Evolutionary conservation across 2,888 invertebrate genomes (phyloP), one percentile per base, ranked within the genome.

Genomic region (Drosophila crucigera): DNA sequence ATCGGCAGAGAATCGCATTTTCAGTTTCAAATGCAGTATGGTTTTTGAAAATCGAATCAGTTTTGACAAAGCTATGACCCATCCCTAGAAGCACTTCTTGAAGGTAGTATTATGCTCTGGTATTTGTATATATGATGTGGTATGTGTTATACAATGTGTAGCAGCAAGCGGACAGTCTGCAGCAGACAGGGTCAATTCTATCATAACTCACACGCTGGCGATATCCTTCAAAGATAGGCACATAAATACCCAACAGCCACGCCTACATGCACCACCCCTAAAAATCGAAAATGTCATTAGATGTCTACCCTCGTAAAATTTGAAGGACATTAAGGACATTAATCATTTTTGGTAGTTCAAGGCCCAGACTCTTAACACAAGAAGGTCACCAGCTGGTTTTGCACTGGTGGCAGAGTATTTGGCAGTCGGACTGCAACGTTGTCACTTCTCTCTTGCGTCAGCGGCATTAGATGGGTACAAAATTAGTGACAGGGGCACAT

Each of bases 381-480:
- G 2, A 22, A 47, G 22, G 9, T 9, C 16, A 22, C 0, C 43
- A 47, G 22, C 43, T 14, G 6, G 14, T 14, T 6, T n/a, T 41
- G 1, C n/a, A 41, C 41, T n/a, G 11, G 11, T 11, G 4, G 4
- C 47, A 47, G 47, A 4, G 47, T 25, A 47, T 16, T 25, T 4
- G 2, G 16, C 47, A 9, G 22, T 47, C 25, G 47, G 9, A 16
- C 22, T 4, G 16, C 22, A 16, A 47, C 2, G 4, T 7, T 16
- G 2, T 22, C 47, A 14, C 47, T 2, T 16, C 6, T 14, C 39
- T 50, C 19, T 19, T 31, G 9, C 33, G n/a, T 59, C 33, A 47
- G 49, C 53, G 41, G 28, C 73, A 66, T 76, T 80, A 73, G 75
- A 68, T 80, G 83, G 70, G 33, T 41, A 62, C 66, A 59, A 50